Evolutionary conservation across 35 echinoderm and acorn worm species (phyloP), one percentile per base, ranked within the genome.

Genomic region (Eucidaris tribuloides): DNA sequence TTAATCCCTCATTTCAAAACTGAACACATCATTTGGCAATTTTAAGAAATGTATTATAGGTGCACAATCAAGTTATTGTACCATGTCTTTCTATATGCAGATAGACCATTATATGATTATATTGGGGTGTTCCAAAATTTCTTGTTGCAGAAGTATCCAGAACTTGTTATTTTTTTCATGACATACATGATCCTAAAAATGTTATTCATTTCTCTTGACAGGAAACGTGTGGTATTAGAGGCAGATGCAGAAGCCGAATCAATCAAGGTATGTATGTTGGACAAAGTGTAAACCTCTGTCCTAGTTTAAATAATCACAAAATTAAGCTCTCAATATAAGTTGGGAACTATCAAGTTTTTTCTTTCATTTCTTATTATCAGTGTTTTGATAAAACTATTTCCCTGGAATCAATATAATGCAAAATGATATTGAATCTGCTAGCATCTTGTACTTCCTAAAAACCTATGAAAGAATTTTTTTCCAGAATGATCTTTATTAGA

Each of bases 181-280:
- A 5, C 18, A 42, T 45, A 7, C 27, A 46, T 46, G 14, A 22
- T 45, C 11, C 25, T 46, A 42, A 27, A 55, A 55, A n/a, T 50
- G 33, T 6, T 35, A 39, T 58, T 58, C 29, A 13, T 64, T 29
- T 46, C 4, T 79, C 0, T 74, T 76, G 55, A 27, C 48, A 92
- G 90, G 84, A 92, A 87, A 71, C 78, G 79, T 42, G 84, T 92
- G 7, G 52, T 86, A 7, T 60, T 92, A 50, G 90, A 92, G 58
- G 90, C 90, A 30, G 90, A 92, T 45, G 90, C 90, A 1, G 23
- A 80, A 1, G 82, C 90, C 34, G 90, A 92, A 48, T 62, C 90
- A 20, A 82, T 92, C 54, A 23, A 80, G 61, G 90, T 92, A 83
- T 82, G 90, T 81, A n/a, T n/a, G n/a, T n/a, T n/a, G n/a, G n/a